A percentile compares a stretch with the other conserved stretches of the same genome.
Evolutionary conservation across 2,113 vertebrate genomes (phyloP).

Genomic region (Polypterus bichir): DNA sequence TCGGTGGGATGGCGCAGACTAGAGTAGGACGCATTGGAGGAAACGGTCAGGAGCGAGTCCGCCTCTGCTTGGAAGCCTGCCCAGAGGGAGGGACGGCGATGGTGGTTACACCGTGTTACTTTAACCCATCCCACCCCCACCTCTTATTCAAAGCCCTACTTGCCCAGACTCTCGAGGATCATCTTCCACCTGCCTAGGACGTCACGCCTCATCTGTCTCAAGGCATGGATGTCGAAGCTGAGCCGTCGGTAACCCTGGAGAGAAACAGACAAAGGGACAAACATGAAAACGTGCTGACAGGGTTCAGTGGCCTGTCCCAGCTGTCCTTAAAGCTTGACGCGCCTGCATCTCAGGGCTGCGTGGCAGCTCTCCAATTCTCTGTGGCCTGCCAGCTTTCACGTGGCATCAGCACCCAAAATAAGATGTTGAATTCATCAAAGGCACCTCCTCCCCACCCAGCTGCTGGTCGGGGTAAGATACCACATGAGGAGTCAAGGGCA

Average conservation of each 20-base stretch:
- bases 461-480: too few relatives aligned
- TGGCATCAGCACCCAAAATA: too few relatives aligned
- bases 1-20: conserved; percentile 49
- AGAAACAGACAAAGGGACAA: background rate
- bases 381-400: too few relatives aligned
- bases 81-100: background rate
- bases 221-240: conserved; percentile 63
- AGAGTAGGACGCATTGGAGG: conserved; percentile 44
- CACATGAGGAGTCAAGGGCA: background rate
- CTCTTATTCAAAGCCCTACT: background rate
- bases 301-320: too few relatives aligned
- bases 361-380: too few relatives aligned
- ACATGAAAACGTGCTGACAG: too few relatives aligned
- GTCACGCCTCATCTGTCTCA: conserved; percentile 56
- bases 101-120: background rate
- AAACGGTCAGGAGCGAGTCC: conserved; percentile 52
- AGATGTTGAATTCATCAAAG: too few relatives aligned
- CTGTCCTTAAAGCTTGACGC: too few relatives aligned
- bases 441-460: too few relatives aligned
- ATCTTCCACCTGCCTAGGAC: conserved; percentile 62
- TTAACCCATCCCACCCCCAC: background rate
- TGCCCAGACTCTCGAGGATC: conserved; percentile 60
- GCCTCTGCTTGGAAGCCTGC: conserved; percentile 63
- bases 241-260: conserved; percentile 57
- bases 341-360: too few relatives aligned